Base-by-base conservation (phyloP, 2,888 invertebrate genomes). In the Blastobasis adustella region DNA sequence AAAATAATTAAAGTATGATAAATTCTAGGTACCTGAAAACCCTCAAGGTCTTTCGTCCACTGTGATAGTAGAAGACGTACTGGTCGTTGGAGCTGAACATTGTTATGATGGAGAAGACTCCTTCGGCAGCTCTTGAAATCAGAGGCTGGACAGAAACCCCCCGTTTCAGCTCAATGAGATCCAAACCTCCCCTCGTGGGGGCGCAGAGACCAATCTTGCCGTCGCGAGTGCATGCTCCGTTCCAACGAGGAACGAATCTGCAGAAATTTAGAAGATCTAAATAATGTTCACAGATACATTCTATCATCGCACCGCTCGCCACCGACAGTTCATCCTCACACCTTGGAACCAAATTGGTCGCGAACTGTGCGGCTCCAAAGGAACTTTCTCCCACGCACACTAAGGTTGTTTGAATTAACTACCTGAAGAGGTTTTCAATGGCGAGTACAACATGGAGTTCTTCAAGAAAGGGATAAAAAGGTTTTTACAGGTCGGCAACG, bases 11-110 rank as follows among this genome's bases (percentile, higher is more conserved):
- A 23, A 23, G 2, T 23, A 23, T 23, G 23, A 23, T 2, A 23
- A 23, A 23, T 23, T 23, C 5, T n/a, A 54, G 65, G 65, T 76
- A 93, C 92, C 96, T 92, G 77, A 98, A 98, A 0, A 98, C 95
- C 54, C 98, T 90, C 51, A 99, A 90, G 0, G 98, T 98, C 79
- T 98, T 96, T 66, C 95, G 92, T 0, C 98, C 98, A 61, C 97
- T 96, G 74, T 99, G 98, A 70, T 99, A 99, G 73, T 99, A 99
- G 49, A 98, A 91, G 3, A 98, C 98, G 67, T 99, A 98, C 67
- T 96, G 94, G 65, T 98, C 97, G 3, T 94, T 96, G 58, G 95
- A 94, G 54, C 97, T 98, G 78, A 99, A 99, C 89, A 95, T 93
- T 54, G 97, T 96, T 59, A 97, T 96, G 23, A 98, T 97, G 3